Base-by-base conservation (phyloP, 2,797 vertebrate genomes). In the Bufotes viridis region DNA sequence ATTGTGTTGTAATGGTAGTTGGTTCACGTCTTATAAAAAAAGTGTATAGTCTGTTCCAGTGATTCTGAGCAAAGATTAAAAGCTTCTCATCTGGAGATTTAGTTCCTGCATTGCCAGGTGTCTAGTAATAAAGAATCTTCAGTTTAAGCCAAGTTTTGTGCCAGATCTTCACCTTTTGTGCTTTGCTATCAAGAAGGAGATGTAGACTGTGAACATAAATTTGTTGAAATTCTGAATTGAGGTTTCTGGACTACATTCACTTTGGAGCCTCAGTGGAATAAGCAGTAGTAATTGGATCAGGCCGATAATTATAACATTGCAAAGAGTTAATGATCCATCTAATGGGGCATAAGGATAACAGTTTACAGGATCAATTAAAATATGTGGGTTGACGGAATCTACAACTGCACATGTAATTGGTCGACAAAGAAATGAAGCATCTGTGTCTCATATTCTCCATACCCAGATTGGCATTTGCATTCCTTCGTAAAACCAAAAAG, bases 141-240 rank as follows among this genome's bases (percentile, higher is more conserved):
- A 29, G 14, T 34, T 70, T 34, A 34, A 70, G 69, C 69, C 69
- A 70, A 70, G 69, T 70, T 70, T 24, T 70, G 26, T 70, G 69
- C 26, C n/a, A 7, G 14, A 70, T 70, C 69, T 34, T 70, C 26
- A 70, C 69, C 69, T 70, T 34, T 70, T 70, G 29, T 69, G 49
- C 69, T 70, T 70, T 17, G 69, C 42, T 70, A 29, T 70, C 69
- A 70, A 34, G 26, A 7, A 70, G 7, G 8, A 5, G 29, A 70
- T 70, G 14, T 29, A 67, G 63, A 70, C 26, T 70, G 26, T 34
- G 69, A 34, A 70, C 69, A 70, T 70, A 70, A 70, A 70, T 70
- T 42, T 70, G 69, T 34, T 69, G 7, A 70, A 70, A 70, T 34
- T 70, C 26, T 15, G 69, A 70, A 34, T 18, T 34, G 29, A 17